Conservation (phyloP, 2,797 vertebrate genomes). For the Cyprinella venusta region DNA sequence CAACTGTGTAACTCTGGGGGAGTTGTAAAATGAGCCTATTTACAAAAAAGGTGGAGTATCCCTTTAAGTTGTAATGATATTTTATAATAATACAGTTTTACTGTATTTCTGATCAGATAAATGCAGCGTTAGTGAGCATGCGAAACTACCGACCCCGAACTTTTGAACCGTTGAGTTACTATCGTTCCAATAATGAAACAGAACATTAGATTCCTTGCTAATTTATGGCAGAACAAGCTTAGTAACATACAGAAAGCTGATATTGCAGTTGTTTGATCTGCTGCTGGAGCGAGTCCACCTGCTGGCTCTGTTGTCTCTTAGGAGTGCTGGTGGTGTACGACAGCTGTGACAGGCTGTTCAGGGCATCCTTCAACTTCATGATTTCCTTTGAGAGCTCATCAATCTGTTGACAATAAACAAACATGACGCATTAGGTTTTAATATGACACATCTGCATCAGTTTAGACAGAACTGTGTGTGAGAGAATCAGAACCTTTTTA, state of each 20-base stretch:
- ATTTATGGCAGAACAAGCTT: background rate
- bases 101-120: background rate
- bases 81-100: background rate
- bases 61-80: background rate
- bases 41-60: too few relatives aligned
- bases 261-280: conserved; percentile 95
- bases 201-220: background rate
- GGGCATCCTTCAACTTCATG: conserved; percentile 91
- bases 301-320: conserved; percentile 91
- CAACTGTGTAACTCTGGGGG: too few relatives aligned
- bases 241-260: conserved; percentile 87
- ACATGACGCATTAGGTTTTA: background rate
- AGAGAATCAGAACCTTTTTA: conserved; percentile 82
- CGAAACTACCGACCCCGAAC: background rate
- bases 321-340: conserved; percentile 85
- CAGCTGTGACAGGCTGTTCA: conserved; percentile 97
- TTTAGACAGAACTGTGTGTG: background rate
- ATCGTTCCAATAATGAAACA: background rate
- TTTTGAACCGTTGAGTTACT: background rate
- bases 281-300: conserved; percentile 89
- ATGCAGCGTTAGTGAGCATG: background rate
- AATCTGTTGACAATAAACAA: conserved; percentile 77
- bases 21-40: too few relatives aligned
- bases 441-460: background rate
- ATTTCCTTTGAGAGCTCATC: conserved; percentile 94